Conservation (phyloP, 2,113 vertebrate species). For the Spizaetus ornatus region DNA sequence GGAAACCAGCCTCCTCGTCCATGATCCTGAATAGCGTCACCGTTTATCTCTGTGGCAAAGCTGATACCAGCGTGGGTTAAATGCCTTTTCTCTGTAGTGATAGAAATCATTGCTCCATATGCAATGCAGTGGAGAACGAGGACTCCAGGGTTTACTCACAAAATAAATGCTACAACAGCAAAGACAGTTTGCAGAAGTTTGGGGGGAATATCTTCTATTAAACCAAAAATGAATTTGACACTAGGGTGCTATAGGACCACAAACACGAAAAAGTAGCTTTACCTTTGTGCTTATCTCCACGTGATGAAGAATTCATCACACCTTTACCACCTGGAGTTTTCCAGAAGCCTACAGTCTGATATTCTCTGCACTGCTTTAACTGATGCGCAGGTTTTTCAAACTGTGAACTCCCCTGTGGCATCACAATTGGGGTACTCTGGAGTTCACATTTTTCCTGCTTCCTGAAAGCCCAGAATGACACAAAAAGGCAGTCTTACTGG, state of each 20-base stretch:
- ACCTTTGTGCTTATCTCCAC: not conserved
- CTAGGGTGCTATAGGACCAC: not conserved
- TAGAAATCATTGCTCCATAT: not conserved
- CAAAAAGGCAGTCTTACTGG: not conserved
- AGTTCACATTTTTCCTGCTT: not conserved
- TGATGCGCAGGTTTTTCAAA: not conserved
- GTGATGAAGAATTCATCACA: not conserved
- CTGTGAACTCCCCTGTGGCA: not conserved
- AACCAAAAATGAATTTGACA: not conserved
- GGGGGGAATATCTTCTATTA: not conserved
- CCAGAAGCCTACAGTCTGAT: not conserved
- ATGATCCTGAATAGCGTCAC: rapidly evolving
- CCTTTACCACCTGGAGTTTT: not conserved
- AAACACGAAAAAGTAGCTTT: not conserved
- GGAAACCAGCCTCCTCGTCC: not conserved
- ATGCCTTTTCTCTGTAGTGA: not conserved
- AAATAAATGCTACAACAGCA: not conserved
- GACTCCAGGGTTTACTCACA: not conserved
- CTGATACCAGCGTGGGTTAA: not conserved
- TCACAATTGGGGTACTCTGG: not conserved
- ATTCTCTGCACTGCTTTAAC: not conserved
- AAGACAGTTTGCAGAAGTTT: not conserved
- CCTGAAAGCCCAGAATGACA: not conserved
- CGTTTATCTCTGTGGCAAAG: not conserved
- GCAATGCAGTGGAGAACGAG: not conserved